A percentile compares a stretch with the other conserved stretches of the same genome.
phyloP scores from a whole-genome alignment of 2,888 invertebrate species.

The Phalangium opilio region DNA sequence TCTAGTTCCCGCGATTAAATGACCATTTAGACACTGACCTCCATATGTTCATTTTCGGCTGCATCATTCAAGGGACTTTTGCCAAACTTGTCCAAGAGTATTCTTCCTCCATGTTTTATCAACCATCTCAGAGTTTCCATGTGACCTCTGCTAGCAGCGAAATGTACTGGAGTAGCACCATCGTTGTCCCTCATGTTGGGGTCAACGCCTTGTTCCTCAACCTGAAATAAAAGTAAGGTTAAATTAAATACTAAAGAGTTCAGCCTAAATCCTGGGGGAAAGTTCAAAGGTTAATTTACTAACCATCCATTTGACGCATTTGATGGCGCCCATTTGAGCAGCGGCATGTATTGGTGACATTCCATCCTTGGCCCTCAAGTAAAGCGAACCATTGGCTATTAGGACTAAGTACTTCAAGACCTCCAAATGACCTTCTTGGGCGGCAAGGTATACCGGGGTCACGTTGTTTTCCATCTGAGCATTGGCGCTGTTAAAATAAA shows the following conservation, averaged over 20 bases:
- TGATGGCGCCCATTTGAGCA: constrained; percentile 71
- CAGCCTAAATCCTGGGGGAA: too few species aligned
- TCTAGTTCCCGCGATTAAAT: too few species aligned
- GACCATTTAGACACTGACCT: too few species aligned
- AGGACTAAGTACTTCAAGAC: constrained; percentile 68
- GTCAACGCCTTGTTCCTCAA: constrained; percentile 66
- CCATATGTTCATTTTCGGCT: constrained; percentile 74
- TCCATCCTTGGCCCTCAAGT: constrained; percentile 69
- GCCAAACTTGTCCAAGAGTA: constrained; percentile 67
- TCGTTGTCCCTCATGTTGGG: constrained; percentile 73
- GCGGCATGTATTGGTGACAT: constrained; percentile 83
- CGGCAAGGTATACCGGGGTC: constrained; percentile 73
- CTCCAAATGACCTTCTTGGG: constrained; percentile 73
- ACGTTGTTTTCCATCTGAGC: constrained; percentile 85
- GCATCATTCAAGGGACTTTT: constrained; percentile 84
- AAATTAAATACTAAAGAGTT: background rate
- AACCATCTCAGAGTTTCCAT: constrained; percentile 55
- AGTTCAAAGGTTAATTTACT: constrained; percentile 26
- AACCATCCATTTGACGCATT: constrained; percentile 81
- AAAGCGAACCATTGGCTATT: constrained; percentile 64
- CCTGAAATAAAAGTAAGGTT: constrained; percentile 24
- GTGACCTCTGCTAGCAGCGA: constrained; percentile 72
- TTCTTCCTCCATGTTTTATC: constrained; percentile 60
- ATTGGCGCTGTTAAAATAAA: constrained; percentile 49
- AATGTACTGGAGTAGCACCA: constrained; percentile 75